Conservation (phyloP, 2,113 vertebrate species). For the Anser brachyrhynchus region DNA sequence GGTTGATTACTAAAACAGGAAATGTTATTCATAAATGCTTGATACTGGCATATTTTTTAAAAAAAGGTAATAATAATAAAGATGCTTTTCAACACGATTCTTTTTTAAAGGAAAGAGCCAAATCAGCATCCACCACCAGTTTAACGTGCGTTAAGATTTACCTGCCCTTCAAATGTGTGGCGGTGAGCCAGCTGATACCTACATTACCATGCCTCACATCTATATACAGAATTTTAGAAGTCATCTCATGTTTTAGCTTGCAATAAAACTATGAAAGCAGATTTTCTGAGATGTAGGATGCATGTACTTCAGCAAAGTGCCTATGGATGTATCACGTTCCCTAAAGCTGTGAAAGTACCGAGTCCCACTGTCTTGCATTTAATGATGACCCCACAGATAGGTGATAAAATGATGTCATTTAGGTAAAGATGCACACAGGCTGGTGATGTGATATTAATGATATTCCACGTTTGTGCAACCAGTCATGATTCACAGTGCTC, state of each 20-base stretch:
- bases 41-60: not conserved
- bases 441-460: not conserved
- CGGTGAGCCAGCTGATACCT: not conserved
- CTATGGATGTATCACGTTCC: not conserved
- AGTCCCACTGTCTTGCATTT: not conserved
- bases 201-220: not conserved
- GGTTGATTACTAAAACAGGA: constrained; percentile 47
- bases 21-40: constrained; percentile 26
- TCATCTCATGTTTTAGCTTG: not conserved
- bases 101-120: not conserved
- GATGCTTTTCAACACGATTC: too few species aligned
- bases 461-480: not conserved
- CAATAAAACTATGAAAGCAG: not conserved
- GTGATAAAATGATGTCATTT: not conserved
- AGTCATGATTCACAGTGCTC: not conserved
- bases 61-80: too few species aligned
- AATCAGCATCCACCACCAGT: not conserved
- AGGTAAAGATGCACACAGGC: not conserved
- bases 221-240: not conserved
- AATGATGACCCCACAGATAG: not conserved
- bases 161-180: not conserved
- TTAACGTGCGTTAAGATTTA: not conserved
- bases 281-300: not conserved
- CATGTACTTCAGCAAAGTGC: not conserved
- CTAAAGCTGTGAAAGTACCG: not conserved